Conservation (phyloP, 2,113 vertebrate genomes). For the Oceanodroma tethys region DNA sequence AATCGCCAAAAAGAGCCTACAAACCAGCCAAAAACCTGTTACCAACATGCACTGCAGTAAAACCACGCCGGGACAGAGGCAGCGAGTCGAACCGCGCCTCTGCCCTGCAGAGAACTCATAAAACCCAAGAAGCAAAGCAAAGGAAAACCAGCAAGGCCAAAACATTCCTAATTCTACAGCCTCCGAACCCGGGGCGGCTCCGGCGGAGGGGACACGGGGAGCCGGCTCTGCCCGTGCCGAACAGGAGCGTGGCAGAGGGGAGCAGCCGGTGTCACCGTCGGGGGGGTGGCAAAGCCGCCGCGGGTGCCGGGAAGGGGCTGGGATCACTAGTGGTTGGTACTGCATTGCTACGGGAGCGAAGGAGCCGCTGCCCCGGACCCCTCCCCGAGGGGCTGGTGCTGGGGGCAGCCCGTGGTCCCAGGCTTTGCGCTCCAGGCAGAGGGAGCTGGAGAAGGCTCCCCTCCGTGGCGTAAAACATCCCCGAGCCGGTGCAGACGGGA, state of each 20-base stretch:
- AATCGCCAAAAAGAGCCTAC: background rate
- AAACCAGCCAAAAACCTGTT: background rate
- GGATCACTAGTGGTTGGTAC: slow-evolving; percentile 38
- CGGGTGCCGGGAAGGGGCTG: background rate
- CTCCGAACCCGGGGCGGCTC: background rate
- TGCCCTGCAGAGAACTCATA: background rate
- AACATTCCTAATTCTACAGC: background rate
- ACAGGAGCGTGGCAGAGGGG: background rate
- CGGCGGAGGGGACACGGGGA: background rate
- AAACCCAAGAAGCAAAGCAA: background rate
- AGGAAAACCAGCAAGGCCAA: background rate
- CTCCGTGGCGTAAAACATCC: background rate
- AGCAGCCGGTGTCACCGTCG: accelerated
- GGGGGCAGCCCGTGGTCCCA: background rate
- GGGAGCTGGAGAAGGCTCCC: background rate
- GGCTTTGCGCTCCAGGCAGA: background rate
- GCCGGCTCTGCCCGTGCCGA: background rate
- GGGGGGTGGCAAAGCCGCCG: background rate
- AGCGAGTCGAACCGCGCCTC: accelerated
- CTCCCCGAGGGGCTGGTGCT: background rate
- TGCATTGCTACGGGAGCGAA: background rate
- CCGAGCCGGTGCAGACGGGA: background rate
- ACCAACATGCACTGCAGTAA: background rate
- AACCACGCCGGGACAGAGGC: background rate
- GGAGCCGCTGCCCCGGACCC: background rate